Conservation (phyloP, 1,140 invertebrate species). For the Chlorops oryzae region DNA sequence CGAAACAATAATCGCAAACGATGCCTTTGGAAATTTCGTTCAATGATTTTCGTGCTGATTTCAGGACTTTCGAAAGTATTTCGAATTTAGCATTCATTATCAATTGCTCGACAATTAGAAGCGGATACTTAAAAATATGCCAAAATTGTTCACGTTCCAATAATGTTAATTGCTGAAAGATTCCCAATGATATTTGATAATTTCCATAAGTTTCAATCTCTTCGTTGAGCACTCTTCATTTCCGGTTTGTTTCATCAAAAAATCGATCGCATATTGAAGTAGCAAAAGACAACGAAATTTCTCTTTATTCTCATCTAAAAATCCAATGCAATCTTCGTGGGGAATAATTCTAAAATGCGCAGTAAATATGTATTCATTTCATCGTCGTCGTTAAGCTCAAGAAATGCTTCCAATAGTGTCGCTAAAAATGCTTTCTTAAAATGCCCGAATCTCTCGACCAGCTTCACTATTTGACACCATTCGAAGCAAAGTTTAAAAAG, state of each 20-base stretch:
- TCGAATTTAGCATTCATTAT: slow-evolving; percentile 71
- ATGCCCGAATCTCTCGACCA: slow-evolving; percentile 44
- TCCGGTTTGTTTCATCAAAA: slow-evolving; percentile 54
- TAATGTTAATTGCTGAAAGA: slow-evolving; percentile 47
- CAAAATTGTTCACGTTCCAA: slow-evolving; percentile 55
- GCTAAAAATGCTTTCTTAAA: slow-evolving; percentile 28
- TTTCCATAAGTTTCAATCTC: slow-evolving; percentile 50
- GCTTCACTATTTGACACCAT: slow-evolving; percentile 53
- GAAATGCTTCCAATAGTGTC: slow-evolving; percentile 24
- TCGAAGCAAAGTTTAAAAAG: slow-evolving; percentile 58
- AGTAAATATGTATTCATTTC: slow-evolving; percentile 47
- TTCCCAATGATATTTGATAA: slow-evolving; percentile 49
- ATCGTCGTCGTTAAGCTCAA: slow-evolving; percentile 37
- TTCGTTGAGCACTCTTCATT: no score
- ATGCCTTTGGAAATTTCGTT: slow-evolving; percentile 21
- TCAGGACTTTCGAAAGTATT: slow-evolving; percentile 54
- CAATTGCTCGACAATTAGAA: slow-evolving; percentile 66
- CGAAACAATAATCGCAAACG: slow-evolving; percentile 38
- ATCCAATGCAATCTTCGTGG: slow-evolving; percentile 52
- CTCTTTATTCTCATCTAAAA: slow-evolving; percentile 58
- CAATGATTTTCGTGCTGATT: slow-evolving; percentile 30
- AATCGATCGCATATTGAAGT: slow-evolving; percentile 57
- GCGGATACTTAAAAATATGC: slow-evolving; percentile 59
- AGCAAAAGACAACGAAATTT: slow-evolving; percentile 57
- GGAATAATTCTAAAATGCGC: slow-evolving; percentile 40